phyloP scores from a whole-genome alignment of 1,140 invertebrate species.

The Drosophila ambigua region DNA sequence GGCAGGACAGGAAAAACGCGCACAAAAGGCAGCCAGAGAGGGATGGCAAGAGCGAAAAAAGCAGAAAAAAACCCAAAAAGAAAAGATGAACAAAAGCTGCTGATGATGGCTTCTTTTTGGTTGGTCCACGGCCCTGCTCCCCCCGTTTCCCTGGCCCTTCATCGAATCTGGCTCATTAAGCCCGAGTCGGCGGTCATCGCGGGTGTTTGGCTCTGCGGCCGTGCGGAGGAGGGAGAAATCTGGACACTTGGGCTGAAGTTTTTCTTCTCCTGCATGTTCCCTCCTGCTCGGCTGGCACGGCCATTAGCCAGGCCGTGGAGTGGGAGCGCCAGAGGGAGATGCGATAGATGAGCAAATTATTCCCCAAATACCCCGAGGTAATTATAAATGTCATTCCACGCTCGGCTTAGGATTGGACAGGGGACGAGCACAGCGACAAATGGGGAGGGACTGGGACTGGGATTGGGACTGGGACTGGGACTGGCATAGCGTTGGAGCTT shows the following conservation, averaged over 20 bases:
- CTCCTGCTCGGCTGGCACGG: constrained; percentile 9
- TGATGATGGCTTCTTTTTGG: constrained; percentile 73
- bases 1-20: constrained; percentile 74
- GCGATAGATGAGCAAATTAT: constrained; percentile 75
- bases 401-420: constrained; percentile 36
- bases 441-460: background rate
- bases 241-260: constrained; percentile 40
- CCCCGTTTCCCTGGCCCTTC: too few relatives aligned
- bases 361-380: constrained; percentile 81
- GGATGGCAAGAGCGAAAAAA: constrained; percentile 21
- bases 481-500: constrained; percentile 12
- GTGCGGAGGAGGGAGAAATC: constrained; percentile 42
- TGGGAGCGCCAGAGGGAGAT: background rate
- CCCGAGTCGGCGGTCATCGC: constrained; percentile 49
- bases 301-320: constrained; percentile 49
- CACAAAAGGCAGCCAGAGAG: constrained; percentile 64
- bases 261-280: constrained; percentile 36
- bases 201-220: constrained; percentile 61
- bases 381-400: constrained; percentile 81
- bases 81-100: constrained; percentile 80
- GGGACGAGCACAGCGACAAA: constrained; percentile 22
- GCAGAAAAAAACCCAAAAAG: constrained; percentile 8
- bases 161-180: constrained; percentile 74
- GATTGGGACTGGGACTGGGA: constrained; percentile 13
- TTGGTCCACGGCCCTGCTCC: constrained; percentile 38